phyloP scores from a whole-genome alignment of 2,113 vertebrate genomes.

The Hipposideros armiger region DNA sequence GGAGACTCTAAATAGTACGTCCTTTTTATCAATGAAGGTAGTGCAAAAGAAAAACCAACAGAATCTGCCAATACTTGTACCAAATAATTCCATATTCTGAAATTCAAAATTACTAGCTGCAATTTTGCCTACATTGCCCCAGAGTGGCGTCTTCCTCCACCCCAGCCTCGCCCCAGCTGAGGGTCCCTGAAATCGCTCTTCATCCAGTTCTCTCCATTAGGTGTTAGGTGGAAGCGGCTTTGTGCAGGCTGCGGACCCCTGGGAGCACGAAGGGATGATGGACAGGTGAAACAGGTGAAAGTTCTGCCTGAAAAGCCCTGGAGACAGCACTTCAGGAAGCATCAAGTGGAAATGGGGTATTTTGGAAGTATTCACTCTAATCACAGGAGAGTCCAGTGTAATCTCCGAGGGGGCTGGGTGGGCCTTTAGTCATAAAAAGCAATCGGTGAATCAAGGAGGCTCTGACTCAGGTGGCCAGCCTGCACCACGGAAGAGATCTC shows the following conservation, averaged over 20 bases:
- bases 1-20: background rate
- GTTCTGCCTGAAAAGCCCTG: background rate
- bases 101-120: background rate
- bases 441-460: rapidly evolving
- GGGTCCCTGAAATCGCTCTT: background rate
- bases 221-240: background rate
- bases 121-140: background rate
- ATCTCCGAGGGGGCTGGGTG: background rate
- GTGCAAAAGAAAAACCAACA: background rate
- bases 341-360: background rate
- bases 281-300: too few relatives aligned
- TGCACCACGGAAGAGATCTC: background rate
- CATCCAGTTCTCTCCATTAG: background rate
- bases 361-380: background rate
- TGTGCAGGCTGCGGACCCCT: too few relatives aligned
- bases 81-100: background rate
- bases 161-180: background rate
- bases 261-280: too few relatives aligned
- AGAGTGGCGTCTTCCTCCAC: rapidly evolving
- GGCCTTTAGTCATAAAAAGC: background rate
- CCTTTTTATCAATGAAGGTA: background rate
- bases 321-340: background rate
- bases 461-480: rapidly evolving
- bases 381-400: background rate
- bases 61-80: background rate